Percentiles rank a stretch among this genome's conserved stretches.
Evolutionary conservation across 2,113 vertebrate genomes (phyloP).

Genomic region (Nipponia nippon): DNA sequence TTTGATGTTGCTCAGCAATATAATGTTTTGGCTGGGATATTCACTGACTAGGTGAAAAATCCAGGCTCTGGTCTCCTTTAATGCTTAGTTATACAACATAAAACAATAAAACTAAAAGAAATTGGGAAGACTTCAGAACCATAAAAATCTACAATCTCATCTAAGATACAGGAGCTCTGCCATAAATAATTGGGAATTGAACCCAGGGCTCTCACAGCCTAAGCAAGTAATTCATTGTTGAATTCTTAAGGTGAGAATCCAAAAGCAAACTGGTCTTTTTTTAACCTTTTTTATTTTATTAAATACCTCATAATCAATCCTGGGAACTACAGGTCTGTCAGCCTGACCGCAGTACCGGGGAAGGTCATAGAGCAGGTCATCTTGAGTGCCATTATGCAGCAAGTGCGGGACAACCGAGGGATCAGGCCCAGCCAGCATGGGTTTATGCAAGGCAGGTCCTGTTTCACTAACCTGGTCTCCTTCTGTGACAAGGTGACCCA

Average conservation of each 20-base stretch:
- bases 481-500: too few relatives aligned
- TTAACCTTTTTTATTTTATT: neutral
- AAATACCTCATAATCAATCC: neutral
- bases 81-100: neutral
- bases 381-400: too few relatives aligned
- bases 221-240: neutral
- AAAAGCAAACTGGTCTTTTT: neutral
- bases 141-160: neutral
- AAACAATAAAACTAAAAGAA: neutral
- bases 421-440: too few relatives aligned
- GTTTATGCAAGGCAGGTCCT: too few relatives aligned
- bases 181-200: neutral
- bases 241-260: neutral
- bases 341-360: too few relatives aligned
- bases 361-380: too few relatives aligned
- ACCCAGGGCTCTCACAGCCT: neutral
- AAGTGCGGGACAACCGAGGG: too few relatives aligned
- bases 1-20: neutral
- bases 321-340: too few relatives aligned
- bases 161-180: neutral
- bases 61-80: neutral
- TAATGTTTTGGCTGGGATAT: neutral
- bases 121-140: neutral
- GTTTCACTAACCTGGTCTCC: too few relatives aligned
- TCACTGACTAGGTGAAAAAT: neutral